Percentiles rank a stretch among this genome's conserved stretches.
phyloP scores from a whole-genome alignment of 2,113 vertebrate species.

The Galemys pyrenaicus region DNA sequence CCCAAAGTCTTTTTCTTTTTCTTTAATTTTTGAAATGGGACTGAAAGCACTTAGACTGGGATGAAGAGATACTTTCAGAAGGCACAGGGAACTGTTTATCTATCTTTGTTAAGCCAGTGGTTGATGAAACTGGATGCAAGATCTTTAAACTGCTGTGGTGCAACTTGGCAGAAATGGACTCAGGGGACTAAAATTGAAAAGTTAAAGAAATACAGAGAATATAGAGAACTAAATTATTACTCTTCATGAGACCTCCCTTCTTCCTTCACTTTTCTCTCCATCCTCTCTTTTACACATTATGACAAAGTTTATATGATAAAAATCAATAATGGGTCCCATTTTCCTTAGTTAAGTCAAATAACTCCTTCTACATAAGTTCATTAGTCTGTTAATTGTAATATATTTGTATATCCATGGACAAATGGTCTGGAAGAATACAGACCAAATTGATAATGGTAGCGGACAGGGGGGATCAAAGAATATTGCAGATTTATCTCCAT shows the following conservation, averaged over 20 bases:
- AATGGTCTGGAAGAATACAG: constrained; percentile 37
- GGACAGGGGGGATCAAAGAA: neutral
- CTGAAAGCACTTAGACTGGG: neutral
- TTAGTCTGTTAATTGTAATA: constrained; percentile 9
- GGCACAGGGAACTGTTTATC: neutral
- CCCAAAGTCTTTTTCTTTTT: neutral
- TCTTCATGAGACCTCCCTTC: neutral
- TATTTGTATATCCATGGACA: neutral
- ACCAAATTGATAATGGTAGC: constrained; percentile 28
- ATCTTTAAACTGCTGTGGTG: neutral
- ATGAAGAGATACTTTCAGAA: constrained; percentile 26
- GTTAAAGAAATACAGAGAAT: neutral
- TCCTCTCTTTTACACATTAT: constrained; percentile 20
- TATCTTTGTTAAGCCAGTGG: constrained; percentile 32
- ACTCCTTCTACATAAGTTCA: constrained; percentile 10
- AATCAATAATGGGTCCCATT: constrained; percentile 43
- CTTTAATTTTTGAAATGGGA: constrained; percentile 8
- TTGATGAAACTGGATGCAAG: constrained; percentile 47
- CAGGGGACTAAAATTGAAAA: constrained; percentile 43
- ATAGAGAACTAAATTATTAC: constrained; percentile 2
- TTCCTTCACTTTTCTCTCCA: constrained; percentile 44
- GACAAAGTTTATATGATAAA: constrained; percentile 32
- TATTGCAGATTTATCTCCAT: constrained; percentile 38
- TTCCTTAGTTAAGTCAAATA: constrained; percentile 54
- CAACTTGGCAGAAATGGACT: constrained; percentile 38